Percentiles rank a stretch among this genome's conserved stretches.
Conservation (phyloP, 2,888 invertebrate genomes). For the Sinhomidia bicolor region DNA sequence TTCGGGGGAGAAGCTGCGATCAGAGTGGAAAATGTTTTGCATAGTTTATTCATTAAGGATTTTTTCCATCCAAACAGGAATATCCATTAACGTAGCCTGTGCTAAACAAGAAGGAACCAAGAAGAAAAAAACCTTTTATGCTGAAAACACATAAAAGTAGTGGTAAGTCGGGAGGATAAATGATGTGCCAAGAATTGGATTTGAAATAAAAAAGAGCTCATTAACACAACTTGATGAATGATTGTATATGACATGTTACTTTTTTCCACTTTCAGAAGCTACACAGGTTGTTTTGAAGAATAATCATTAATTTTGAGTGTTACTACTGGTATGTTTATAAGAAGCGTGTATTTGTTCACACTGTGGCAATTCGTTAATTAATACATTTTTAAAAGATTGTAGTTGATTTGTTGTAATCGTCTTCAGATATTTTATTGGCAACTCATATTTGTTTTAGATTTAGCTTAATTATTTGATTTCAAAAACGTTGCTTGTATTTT, state of each 20-base stretch:
- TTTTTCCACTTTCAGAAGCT: background rate
- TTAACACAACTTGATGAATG: slow-evolving; percentile 58
- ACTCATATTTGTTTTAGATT: too few relatives aligned
- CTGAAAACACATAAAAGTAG: slow-evolving; percentile 5
- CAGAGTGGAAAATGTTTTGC: slow-evolving; percentile 54
- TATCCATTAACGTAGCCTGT: slow-evolving; percentile 38
- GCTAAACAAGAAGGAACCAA: too few relatives aligned
- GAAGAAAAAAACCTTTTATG: slow-evolving; percentile 6
- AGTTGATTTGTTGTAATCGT: too few relatives aligned
- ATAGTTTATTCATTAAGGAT: slow-evolving; percentile 56
- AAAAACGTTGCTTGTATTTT: too few relatives aligned
- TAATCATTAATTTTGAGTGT: background rate
- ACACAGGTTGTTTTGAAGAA: background rate
- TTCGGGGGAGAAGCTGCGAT: background rate
- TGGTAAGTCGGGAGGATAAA: background rate
- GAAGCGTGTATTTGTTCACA: background rate
- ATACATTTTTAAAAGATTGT: background rate
- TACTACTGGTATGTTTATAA: background rate
- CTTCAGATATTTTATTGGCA: too few relatives aligned
- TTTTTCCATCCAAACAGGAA: slow-evolving; percentile 1
- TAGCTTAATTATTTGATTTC: too few relatives aligned
- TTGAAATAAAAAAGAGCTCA: slow-evolving; percentile 41
- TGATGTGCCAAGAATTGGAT: background rate
- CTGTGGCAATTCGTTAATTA: background rate
- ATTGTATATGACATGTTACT: slow-evolving; percentile 15